Percentiles rank a stretch among this genome's conserved stretches.
These are phyloP conservation scores for Acomys russatus DNA, from an alignment of 2,797 vertebrate genomes.

Conservation along the genomic window DNA sequence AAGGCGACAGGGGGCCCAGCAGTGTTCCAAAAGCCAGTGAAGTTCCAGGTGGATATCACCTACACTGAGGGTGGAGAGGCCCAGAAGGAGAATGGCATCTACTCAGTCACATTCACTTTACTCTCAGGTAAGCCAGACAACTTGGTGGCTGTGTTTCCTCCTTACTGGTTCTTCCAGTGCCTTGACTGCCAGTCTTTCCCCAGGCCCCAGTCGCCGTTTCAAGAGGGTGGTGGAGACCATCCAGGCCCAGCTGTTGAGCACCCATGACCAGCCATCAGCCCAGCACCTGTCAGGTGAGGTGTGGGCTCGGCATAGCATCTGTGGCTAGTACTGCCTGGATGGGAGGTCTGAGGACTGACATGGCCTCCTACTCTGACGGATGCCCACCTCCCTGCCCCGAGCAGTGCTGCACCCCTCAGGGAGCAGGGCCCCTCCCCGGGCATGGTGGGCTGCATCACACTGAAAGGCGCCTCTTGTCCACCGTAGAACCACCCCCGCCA, in stretches of 20 bases:
- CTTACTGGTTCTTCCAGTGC: background rate
- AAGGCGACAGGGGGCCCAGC: slow-evolving; percentile 98
- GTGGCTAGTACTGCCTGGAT: slow-evolving; percentile 64
- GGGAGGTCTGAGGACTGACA: slow-evolving; percentile 71
- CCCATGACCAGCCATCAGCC: slow-evolving; percentile 97
- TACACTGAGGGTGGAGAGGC: slow-evolving; percentile 97
- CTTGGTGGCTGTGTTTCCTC: background rate
- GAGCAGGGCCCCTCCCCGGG: slow-evolving; percentile 71
- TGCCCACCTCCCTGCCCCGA: background rate
- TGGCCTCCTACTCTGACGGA: background rate
- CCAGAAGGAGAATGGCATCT: slow-evolving; percentile 98
- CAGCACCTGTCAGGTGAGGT: slow-evolving; percentile 99
- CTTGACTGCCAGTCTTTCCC: slow-evolving; percentile 64
- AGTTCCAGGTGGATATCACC: slow-evolving; percentile 99
- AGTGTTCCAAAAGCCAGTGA: slow-evolving; percentile 99
- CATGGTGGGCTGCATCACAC: slow-evolving; percentile 66
- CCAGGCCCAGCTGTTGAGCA: slow-evolving; percentile 99
- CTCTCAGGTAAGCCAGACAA: slow-evolving; percentile 93
- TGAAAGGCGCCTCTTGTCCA: slow-evolving; percentile 82
- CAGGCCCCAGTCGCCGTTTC: slow-evolving; percentile 99
- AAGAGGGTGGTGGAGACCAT: slow-evolving; percentile 99
- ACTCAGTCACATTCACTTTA: slow-evolving; percentile 99
- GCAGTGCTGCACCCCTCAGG: slow-evolving; percentile 70
- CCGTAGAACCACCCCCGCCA: slow-evolving; percentile 79
- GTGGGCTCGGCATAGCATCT: slow-evolving; percentile 78